Evolutionary conservation across 2,888 invertebrate species (phyloP).

Genomic region (Plutella xylostella): DNA sequence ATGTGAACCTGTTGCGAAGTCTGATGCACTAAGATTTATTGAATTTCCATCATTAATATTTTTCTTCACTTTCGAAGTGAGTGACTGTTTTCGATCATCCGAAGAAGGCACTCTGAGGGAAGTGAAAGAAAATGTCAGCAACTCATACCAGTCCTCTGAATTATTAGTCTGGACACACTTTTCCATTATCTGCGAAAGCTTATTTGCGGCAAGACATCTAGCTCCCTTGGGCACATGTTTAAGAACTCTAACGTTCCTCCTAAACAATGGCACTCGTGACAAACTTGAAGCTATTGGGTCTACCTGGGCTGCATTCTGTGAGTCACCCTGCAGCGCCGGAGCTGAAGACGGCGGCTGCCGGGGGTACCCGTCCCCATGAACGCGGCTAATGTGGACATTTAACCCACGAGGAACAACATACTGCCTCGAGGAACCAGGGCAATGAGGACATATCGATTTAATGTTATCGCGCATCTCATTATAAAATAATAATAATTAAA

Average conservation of each 20-base stretch:
- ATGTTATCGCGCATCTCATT: too few species aligned
- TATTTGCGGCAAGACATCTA: slow-evolving; percentile 9
- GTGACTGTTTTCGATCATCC: too few species aligned
- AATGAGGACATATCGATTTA: too few species aligned
- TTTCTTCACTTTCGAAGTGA: slow-evolving; percentile 4
- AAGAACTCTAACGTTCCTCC: slow-evolving; percentile 1
- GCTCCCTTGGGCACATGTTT: slow-evolving; percentile 10
- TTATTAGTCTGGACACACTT: slow-evolving; percentile 5
- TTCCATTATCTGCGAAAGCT: background rate
- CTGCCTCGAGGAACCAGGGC: too few species aligned
- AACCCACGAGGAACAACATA: too few species aligned
- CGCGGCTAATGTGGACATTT: too few species aligned
- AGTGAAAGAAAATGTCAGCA: slow-evolving; percentile 1
- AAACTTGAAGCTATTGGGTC: background rate
- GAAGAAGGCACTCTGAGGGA: background rate
- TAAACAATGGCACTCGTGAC: too few species aligned
- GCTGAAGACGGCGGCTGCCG: too few species aligned
- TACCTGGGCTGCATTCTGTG: background rate
- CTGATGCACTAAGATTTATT: background rate
- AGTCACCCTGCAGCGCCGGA: too few species aligned
- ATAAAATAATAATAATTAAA: too few species aligned
- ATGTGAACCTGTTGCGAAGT: background rate
- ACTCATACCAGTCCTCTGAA: slow-evolving; percentile 4
- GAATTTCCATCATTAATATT: slow-evolving; percentile 3
- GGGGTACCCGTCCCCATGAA: too few species aligned